Base-by-base conservation (phyloP, 2,888 invertebrate species). In the Leucoma salicis region DNA sequence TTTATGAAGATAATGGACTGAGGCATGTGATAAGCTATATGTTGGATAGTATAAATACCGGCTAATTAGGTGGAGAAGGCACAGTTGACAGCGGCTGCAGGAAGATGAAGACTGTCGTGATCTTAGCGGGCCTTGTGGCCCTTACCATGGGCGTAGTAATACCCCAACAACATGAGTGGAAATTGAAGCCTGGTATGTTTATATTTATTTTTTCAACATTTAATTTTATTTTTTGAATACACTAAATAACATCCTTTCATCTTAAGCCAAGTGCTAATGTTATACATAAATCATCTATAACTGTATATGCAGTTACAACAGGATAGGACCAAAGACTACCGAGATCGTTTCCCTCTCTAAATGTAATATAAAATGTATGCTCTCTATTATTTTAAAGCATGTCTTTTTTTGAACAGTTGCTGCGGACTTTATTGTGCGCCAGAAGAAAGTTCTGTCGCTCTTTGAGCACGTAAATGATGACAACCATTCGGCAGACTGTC, bases 381-480 rank as follows among this genome's bases (percentile, higher is more conserved):
- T n/a, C n/a, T n/a, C n/a, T n/a, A n/a, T n/a, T n/a, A n/a, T n/a
- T n/a, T n/a, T n/a, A n/a, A n/a, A n/a, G n/a, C n/a, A n/a, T n/a
- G n/a, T n/a, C n/a, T 27, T 27, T 27, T 27, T 39, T 34, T 38
- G 60, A 57, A 34, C 53, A 77, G 76, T 74, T 32, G 66, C 69
- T 15, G 49, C 57, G 6, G 50, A 55, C 1, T 79, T 74, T 33
- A 59, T 86, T 10, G 36, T 53, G 10, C 67, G 68, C 32, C 91
- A 91, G 59, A 82, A 82, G 60, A 78, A 74, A 48, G 64, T 91
- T 35, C 73, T 90, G 29, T 71, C 79, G 6, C 79, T 91, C 3
- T 82, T 91, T 53, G 76, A 86, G 60, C 78, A 84, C 46, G 70
- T 84, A 7, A 71, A 83, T 15, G 90, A 80, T 57, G 43, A 74